These are phyloP conservation scores for Rhinolophus ferrumequinum DNA, from an alignment of 2,113 vertebrate genomes.

Conservation along the genomic window DNA sequence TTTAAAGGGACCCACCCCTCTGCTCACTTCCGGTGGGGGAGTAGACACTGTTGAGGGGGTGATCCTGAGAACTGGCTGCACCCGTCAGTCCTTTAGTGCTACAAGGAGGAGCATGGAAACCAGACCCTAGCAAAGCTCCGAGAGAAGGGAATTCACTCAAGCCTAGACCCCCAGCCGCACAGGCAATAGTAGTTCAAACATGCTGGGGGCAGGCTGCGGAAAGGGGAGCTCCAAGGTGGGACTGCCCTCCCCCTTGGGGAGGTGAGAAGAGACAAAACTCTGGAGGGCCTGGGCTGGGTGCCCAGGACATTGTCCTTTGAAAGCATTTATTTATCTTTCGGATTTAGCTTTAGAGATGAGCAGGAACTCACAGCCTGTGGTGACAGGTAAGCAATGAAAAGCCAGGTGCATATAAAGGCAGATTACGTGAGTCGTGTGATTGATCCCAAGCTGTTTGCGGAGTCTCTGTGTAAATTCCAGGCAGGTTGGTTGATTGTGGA, in stretches of 20 bases:
- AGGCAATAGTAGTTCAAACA: background rate
- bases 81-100: accelerated
- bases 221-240: background rate
- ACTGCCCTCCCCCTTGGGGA: background rate
- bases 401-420: background rate
- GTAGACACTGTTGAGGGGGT: accelerated
- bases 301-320: background rate
- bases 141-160: background rate
- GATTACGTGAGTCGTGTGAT: background rate
- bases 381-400: background rate
- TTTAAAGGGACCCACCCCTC: background rate
- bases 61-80: background rate
- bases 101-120: background rate
- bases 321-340: background rate
- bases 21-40: too few species aligned
- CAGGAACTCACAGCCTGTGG: background rate
- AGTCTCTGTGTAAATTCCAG: background rate
- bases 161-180: background rate
- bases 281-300: background rate
- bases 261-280: background rate
- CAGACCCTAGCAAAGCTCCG: background rate
- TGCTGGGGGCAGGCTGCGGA: background rate
- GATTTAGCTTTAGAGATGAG: background rate
- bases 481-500: background rate
- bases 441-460: background rate